Evolutionary conservation across 2,113 vertebrate species (phyloP), one percentile per base, ranked within the genome.

Genomic region (Tetrax tetrax): DNA sequence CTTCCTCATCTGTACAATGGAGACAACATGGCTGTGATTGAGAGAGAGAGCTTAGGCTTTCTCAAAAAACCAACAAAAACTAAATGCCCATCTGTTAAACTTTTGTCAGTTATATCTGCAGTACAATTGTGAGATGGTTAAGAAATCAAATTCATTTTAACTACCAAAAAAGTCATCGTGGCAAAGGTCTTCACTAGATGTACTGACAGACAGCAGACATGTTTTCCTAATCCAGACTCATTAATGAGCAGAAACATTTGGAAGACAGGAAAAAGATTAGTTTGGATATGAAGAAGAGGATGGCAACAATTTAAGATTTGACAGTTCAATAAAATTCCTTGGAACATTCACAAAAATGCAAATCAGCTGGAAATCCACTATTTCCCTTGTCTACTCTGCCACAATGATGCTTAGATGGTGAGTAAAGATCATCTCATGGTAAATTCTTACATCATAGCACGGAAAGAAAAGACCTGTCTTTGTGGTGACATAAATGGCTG

Each of bases 271-370:
- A 87, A 41, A 85, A 83, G 23, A 70, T 65, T 28, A 72, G 50
- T 89, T 92, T 69, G 59, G 82, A 83, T 79, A 90, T 8, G 29
- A 92, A 66, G 70, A 56, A 88, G 63, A 83, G 21, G 28, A 88
- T 48, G 64, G 47, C 57, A 96, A 54, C 45, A 90, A 88, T 3
- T 10, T 69, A 60, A 43, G 21, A 79, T 35, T 37, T 79, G 75
- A 90, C 59, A 86, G 60, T 50, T 86, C 60, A 90, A 78, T 48
- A 92, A 91, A 71, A 74, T 69, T 70, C 56, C 83, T 90, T 93
- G 92, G 79, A 92, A 72, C 20, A 11, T 31, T 65, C 47, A 89
- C 78, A 69, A 50, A 86, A 92, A 85, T 70, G 79, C 54, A 92
- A 65, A 88, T 92, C 69, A 86, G 63, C 50, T 80, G 71, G 71